Base-by-base conservation (phyloP, 2,797 vertebrate species). In the Anguilla obscura region DNA sequence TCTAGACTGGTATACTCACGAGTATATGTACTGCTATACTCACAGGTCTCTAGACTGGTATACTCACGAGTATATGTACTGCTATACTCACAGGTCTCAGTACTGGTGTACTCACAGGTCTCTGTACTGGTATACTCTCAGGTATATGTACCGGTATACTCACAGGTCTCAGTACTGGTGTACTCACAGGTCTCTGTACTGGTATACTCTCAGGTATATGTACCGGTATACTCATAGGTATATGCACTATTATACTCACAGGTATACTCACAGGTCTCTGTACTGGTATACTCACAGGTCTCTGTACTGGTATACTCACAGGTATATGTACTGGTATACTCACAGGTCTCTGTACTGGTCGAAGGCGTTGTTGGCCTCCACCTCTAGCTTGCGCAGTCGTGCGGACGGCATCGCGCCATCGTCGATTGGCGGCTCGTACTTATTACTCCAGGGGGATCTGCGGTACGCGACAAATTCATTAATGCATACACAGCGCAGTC, bases 401-500 rank as follows among this genome's bases (percentile, higher is more conserved):
- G 97, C 96, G 10, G 99, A 99, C 36, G 99, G 99, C 98, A 99
- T 99, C 86, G 99, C 98, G 79, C 99, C 99, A 3, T 99, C 99
- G 93, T 99, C 99, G 93, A 99, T 96, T 66, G 98, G 98, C 84
- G 99, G 99, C 88, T 99, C 99, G 0, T 99, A 99, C 91, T 99
- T 99, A 95, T 99, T 99, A 94, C 99, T 99, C 99, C 99, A 99
- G 0, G 99, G 99, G 89, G 99, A 99, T 93, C 98, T 99, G 93
- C 90, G 8, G 88, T 9, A 85, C 45, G 18, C 30, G 27, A 54
- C 18, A 85, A 0, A 40, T 52, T 58, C 33, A 85, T 33, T 1
- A 18, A 74, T 0, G 30, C 30, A 74, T 36, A 36, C 14, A 33
- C 10, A 30, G 69, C 12, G 27, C 69, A 14, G 3, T 33, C 7